A percentile compares a stretch with the other conserved stretches of the same genome.
phyloP scores from a whole-genome alignment of 2,888 invertebrate genomes.

The Drosophila kambysellisi region DNA sequence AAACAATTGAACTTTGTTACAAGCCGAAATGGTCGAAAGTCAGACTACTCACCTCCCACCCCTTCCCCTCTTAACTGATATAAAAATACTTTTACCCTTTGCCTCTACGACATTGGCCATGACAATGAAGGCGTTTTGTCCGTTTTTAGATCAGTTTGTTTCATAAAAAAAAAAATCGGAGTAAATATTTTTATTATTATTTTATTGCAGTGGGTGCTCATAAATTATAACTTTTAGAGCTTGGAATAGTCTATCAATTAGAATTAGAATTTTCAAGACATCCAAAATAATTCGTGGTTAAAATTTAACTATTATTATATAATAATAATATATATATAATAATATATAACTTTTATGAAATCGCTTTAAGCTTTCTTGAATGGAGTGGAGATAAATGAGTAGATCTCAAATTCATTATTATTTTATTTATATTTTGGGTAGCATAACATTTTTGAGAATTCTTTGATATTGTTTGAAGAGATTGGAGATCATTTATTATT shows the following conservation, averaged over 20 bases:
- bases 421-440: neutral
- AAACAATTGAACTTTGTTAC: slow-evolving; percentile 60
- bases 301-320: neutral
- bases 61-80: neutral
- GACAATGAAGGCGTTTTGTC: slow-evolving; percentile 9
- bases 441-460: neutral
- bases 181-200: slow-evolving; percentile 4
- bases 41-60: neutral
- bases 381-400: neutral
- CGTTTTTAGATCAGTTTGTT: slow-evolving; percentile 11
- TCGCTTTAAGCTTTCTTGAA: neutral
- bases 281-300: neutral
- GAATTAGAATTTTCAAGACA: neutral
- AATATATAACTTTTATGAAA: neutral
- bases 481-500: neutral
- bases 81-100: slow-evolving; percentile 4
- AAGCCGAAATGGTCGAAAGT: slow-evolving; percentile 29
- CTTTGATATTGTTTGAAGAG: neutral
- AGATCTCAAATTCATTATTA: neutral
- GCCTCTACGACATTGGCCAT: neutral
- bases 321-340: neutral
- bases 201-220: neutral
- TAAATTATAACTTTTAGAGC: neutral
- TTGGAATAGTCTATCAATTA: neutral
- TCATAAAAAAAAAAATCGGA: neutral